Evolutionary conservation across 1,140 invertebrate genomes (phyloP), one percentile per base, ranked within the genome.

Genomic region (Aporrectodea caliginosa): DNA sequence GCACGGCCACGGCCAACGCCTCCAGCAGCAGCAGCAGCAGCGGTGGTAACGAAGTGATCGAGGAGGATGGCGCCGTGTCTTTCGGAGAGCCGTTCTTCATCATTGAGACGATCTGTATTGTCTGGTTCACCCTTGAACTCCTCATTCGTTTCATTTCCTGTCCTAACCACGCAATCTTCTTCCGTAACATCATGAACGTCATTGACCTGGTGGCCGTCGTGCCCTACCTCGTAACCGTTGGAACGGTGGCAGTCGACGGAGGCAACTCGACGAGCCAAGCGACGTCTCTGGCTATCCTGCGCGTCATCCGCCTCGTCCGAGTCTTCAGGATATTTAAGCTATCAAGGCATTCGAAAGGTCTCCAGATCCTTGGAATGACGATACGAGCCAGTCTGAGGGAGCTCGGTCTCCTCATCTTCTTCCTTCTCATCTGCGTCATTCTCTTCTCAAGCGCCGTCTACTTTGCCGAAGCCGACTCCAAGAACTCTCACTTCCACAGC

Each of bases 341-440:
- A 82, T 88, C 87, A 69, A 85, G 88, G 84, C 88, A 89, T 85
- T 89, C 87, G 73, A 88, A 88, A 84, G 88, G 88, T 79, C 84
- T 89, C n/a, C 88, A 89, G 83, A 88, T 89, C 78, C 83, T 89
- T 16, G 88, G 87, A 72, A 93, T 97, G 88, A 99, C 98, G 84
- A 93, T 99, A 87, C 98, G 98, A 91, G 98, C 98, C 88, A 98
- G 97, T 87, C 98, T 99, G 94, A 93, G 97, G 90, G 98, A 99
- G 92, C 93, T 99, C 86, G 97, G 96, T 89, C 92, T 99, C 89
- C 93, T 99, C 90, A 99, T 99, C 91, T 99, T 99, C 93, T 99
- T n/a, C n/a, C n/a, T n/a, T n/a, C n/a, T n/a, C n/a, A n/a, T n/a
- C n/a, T n/a, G n/a, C n/a, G n/a, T n/a, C 89, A 94, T 98, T 87